Percentiles rank a stretch among this genome's conserved stretches.
Evolutionary conservation across 2,797 vertebrate species (phyloP).

Genomic region (Arrhamphus sclerolepis): DNA sequence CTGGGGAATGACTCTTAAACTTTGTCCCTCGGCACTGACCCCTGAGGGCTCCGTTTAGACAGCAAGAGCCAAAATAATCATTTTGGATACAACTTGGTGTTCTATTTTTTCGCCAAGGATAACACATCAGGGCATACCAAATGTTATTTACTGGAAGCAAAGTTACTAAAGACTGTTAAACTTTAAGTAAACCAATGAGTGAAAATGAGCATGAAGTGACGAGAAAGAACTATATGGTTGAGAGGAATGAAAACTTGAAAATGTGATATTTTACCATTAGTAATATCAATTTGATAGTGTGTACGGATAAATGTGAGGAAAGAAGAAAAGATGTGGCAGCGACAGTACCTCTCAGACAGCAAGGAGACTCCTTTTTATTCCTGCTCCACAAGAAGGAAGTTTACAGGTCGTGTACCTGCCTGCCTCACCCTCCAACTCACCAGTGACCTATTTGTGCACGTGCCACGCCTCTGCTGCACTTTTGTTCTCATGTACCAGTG

Average conservation of each 20-base stretch:
- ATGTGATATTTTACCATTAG: neutral
- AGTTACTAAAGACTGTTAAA: too few relatives aligned
- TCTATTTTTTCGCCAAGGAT: conserved; percentile 28
- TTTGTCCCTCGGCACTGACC: conserved; percentile 19
- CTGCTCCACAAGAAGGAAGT: conserved; percentile 37
- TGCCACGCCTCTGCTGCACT: conserved; percentile 50
- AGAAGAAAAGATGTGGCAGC: neutral
- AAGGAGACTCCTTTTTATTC: conserved; percentile 7
- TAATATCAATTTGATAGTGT: neutral
- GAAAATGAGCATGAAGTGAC: neutral
- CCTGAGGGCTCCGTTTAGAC: conserved; percentile 6
- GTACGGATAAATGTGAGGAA: neutral
- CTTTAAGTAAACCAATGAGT: too few relatives aligned
- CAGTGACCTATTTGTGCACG: neutral
- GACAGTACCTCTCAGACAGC: conserved; percentile 12
- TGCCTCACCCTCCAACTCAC: conserved; percentile 31
- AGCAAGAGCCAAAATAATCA: conserved; percentile 7
- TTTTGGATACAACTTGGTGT: conserved; percentile 2
- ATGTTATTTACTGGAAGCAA: conserved; percentile 22
- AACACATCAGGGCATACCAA: conserved; percentile 1
- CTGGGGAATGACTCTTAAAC: conserved; percentile 30
- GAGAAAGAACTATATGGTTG: neutral
- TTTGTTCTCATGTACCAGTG: neutral
- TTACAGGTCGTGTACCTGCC: conserved; percentile 44
- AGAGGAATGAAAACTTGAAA: neutral